phyloP scores from a whole-genome alignment of 1,140 invertebrate genomes.

The Drosophila sechellia region DNA sequence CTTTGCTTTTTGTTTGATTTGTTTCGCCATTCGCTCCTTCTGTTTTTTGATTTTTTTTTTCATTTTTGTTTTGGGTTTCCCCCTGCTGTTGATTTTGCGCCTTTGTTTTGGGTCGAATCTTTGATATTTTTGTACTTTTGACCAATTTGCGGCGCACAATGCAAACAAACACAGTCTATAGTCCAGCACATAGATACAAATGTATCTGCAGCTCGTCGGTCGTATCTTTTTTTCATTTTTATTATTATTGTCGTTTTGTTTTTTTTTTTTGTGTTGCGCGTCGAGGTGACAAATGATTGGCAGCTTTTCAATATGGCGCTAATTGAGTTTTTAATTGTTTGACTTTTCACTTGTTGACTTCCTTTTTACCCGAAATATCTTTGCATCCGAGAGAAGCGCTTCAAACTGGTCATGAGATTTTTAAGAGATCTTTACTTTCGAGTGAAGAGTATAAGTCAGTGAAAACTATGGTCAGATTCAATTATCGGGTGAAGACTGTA shows the following conservation, averaged over 20 bases:
- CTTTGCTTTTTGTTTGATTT: constrained; percentile 66
- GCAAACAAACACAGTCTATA: constrained; percentile 61
- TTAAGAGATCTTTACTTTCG: too few relatives aligned
- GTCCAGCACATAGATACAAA: constrained; percentile 30
- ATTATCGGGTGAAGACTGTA: background rate
- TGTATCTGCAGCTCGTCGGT: constrained; percentile 30
- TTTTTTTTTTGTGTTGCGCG: background rate
- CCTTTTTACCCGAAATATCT: constrained; percentile 10
- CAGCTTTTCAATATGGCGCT: constrained; percentile 82
- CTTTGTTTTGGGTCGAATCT: constrained; percentile 60
- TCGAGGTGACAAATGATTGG: constrained; percentile 68
- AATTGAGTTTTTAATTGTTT: constrained; percentile 83
- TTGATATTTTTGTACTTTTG: constrained; percentile 83
- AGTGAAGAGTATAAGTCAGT: too few relatives aligned
- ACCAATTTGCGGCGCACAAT: constrained; percentile 80
- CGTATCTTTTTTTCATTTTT: constrained; percentile 6
- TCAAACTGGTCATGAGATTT: too few relatives aligned
- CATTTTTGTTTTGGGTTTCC: constrained; percentile 15
- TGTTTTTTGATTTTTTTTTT: constrained; percentile 30
- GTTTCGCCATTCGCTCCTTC: constrained; percentile 32
- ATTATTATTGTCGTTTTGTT: background rate
- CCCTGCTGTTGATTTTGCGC: constrained; percentile 28
- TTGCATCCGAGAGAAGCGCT: background rate
- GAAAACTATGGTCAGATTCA: background rate
- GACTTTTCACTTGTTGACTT: constrained; percentile 72